Evolutionary conservation across 1,140 invertebrate genomes (phyloP).

Genomic region (Proales similis): DNA sequence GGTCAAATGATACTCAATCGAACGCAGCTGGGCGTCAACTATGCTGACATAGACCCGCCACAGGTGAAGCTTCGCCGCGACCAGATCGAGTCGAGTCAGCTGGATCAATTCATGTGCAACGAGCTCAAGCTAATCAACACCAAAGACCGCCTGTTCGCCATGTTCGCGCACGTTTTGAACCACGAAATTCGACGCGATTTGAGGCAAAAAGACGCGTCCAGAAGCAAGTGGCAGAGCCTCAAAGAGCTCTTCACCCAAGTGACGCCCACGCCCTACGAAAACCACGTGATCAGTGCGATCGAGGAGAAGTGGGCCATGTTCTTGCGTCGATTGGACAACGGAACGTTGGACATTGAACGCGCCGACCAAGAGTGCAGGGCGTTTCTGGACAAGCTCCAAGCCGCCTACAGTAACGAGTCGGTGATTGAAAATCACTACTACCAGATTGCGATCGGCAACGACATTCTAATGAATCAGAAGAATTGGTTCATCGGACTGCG

Average conservation of each 20-base stretch:
- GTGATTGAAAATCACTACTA: constrained; percentile 17
- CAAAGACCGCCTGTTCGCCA: neutral
- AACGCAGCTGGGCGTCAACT: too few species aligned
- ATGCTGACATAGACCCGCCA: neutral
- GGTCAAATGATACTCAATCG: neutral
- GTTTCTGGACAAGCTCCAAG: neutral
- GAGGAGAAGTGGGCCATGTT: constrained; percentile 25
- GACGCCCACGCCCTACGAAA: neutral
- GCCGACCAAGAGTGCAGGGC: neutral
- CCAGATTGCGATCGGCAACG: neutral
- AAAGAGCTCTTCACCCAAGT: neutral
- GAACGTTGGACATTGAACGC: neutral
- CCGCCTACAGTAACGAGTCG: neutral
- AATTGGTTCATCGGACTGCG: neutral
- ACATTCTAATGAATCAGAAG: neutral
- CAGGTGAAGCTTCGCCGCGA: neutral
- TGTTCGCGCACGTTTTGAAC: constrained; percentile 1
- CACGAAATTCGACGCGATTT: constrained; percentile 4
- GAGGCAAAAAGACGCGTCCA: neutral
- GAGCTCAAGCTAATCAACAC: neutral
- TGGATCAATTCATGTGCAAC: constrained; percentile 3
- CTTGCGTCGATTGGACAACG: neutral
- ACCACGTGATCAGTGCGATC: neutral
- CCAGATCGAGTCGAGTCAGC: neutral
- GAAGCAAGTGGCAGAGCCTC: too few species aligned